Evolutionary conservation across 2,113 vertebrate species (phyloP).

Genomic region (Origma solitaria): DNA sequence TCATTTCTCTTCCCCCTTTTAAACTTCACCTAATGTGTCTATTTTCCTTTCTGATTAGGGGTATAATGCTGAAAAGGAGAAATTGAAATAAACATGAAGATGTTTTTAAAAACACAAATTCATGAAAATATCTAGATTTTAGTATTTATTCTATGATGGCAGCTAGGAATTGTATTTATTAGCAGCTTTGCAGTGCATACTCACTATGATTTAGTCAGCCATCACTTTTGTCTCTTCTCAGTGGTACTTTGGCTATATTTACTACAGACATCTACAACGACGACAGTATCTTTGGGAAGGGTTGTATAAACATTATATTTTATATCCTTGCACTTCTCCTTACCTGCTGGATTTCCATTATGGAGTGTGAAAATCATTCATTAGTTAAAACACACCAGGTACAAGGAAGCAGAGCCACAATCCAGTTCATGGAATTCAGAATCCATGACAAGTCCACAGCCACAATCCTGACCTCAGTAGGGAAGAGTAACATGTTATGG

Average conservation of each 20-base stretch:
- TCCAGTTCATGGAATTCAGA: neutral
- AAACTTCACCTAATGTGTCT: neutral
- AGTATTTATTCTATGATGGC: slow-evolving; percentile 3
- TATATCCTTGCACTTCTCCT: slow-evolving; percentile 28
- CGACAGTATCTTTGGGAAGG: slow-evolving; percentile 51
- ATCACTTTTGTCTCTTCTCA: neutral
- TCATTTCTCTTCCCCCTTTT: neutral
- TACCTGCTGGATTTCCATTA: slow-evolving; percentile 47
- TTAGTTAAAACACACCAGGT: slow-evolving; percentile 37
- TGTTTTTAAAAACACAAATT: slow-evolving; percentile 40
- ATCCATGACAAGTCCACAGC: neutral
- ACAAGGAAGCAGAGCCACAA: neutral
- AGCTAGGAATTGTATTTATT: slow-evolving; percentile 55
- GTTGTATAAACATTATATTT: slow-evolving; percentile 62
- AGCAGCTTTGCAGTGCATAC: slow-evolving; percentile 33
- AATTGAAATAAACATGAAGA: slow-evolving; percentile 26
- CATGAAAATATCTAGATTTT: slow-evolving; percentile 35
- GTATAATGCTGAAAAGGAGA: neutral
- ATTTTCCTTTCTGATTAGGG: slow-evolving; percentile 27
- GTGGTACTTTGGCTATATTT: slow-evolving; percentile 38
- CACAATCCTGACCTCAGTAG: neutral
- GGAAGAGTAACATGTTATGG: neutral
- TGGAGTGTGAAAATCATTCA: neutral
- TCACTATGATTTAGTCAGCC: slow-evolving; percentile 36
- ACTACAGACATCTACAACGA: slow-evolving; percentile 23